These are phyloP conservation scores for Hemitrygon akajei DNA, from an alignment of 2,797 vertebrate species.

Conservation along the genomic window DNA sequence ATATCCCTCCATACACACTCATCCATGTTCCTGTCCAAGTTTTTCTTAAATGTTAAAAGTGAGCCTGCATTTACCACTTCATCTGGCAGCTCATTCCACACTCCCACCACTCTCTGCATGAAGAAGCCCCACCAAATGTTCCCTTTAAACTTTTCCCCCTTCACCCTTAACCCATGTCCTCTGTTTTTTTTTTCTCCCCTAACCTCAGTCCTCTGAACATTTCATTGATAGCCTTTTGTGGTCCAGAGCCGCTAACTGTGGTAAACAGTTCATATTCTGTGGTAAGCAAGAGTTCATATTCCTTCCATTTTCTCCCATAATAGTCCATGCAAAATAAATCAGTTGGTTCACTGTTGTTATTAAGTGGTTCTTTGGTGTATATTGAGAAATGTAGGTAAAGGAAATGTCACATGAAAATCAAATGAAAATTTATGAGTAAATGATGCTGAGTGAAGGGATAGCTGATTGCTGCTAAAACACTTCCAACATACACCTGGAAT, in stretches of 20 bases:
- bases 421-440: background rate
- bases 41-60: no score
- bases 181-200: no score
- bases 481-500: background rate
- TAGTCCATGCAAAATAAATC: background rate
- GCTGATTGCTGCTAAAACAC: background rate
- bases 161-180: no score
- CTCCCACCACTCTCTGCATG: no score
- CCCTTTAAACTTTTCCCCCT: no score
- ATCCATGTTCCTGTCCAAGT: no score
- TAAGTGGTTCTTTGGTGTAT: background rate
- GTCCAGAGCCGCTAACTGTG: background rate
- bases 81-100: no score
- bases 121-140: no score
- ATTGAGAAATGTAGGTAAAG: slow-evolving; percentile 3
- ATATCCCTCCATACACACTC: no score
- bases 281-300: background rate
- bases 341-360: background rate
- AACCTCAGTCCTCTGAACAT: background rate
- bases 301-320: no score
- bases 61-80: no score
- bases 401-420: background rate
- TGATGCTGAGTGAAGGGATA: background rate
- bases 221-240: background rate
- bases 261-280: background rate